These are phyloP conservation scores for Andrena chrysosceles DNA, from an alignment of 2,888 invertebrate species.

Conservation along the genomic window DNA sequence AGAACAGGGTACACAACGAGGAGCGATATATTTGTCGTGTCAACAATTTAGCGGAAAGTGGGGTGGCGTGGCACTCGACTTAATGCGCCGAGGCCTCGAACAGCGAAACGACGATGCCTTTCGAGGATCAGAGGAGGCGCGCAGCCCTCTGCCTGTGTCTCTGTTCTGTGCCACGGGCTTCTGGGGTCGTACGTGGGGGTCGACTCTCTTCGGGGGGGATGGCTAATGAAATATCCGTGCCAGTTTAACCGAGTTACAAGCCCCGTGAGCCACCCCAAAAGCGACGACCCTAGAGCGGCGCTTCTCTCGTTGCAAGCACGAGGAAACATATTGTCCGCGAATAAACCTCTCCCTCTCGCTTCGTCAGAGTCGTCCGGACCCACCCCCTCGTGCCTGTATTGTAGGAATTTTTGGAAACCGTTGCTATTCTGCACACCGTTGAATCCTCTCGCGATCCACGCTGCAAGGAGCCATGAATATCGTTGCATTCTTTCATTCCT, in stretches of 20 bases:
- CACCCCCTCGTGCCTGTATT: conserved; percentile 13
- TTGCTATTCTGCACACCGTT: neutral
- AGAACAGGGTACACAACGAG: conserved; percentile 26
- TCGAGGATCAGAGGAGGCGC: conserved; percentile 60
- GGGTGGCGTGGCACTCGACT: conserved; percentile 78
- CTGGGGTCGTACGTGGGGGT: conserved; percentile 72
- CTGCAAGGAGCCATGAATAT: conserved; percentile 6
- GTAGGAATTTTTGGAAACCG: conserved; percentile 31
- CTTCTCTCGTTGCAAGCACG: conserved; percentile 76
- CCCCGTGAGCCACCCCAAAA: conserved; percentile 75
- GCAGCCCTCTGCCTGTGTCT: conserved; percentile 33
- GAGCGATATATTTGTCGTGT: conserved; percentile 83
- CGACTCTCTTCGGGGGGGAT: conserved; percentile 71
- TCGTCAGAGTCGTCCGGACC: conserved; percentile 23
- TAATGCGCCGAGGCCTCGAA: conserved; percentile 76
- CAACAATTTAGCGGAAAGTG: conserved; percentile 81
- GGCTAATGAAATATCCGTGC: conserved; percentile 85
- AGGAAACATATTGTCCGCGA: conserved; percentile 84
- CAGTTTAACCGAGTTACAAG: conserved; percentile 84
- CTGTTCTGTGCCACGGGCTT: conserved; percentile 56
- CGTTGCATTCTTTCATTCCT: neutral
- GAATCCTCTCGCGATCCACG: conserved; percentile 14
- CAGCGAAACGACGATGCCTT: conserved; percentile 72
- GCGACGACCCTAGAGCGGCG: conserved; percentile 61
- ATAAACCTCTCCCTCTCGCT: conserved; percentile 70